These are phyloP conservation scores for Siphlonurus alternatus DNA, from an alignment of 2,888 invertebrate species.

Conservation along the genomic window DNA sequence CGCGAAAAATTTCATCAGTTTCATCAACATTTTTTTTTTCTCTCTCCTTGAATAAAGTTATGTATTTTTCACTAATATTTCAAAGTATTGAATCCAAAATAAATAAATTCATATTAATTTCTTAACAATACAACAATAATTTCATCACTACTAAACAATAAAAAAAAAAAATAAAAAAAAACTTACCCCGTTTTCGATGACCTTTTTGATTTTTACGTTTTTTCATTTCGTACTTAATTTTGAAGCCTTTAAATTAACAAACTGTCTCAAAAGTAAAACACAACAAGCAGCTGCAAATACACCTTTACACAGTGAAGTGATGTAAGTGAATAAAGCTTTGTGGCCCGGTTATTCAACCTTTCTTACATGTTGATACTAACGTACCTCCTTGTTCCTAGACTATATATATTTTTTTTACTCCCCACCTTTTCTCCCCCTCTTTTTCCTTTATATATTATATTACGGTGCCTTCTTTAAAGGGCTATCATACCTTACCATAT, in stretches of 20 bases:
- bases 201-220: conserved; percentile 6
- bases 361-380: background rate
- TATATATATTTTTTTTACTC: background rate
- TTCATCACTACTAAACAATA: too few species aligned
- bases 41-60: too few species aligned
- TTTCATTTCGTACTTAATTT: conserved; percentile 1
- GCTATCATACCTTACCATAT: background rate
- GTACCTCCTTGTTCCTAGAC: background rate
- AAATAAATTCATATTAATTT: too few species aligned
- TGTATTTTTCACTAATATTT: too few species aligned
- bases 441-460: background rate
- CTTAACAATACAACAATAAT: too few species aligned
- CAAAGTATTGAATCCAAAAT: too few species aligned
- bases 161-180: background rate
- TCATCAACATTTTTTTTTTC: too few species aligned
- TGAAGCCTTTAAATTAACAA: background rate
- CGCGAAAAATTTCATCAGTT: too few species aligned
- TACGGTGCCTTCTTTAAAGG: background rate
- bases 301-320: too few species aligned
- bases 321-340: background rate
- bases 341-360: background rate
- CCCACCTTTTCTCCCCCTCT: background rate
- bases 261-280: background rate
- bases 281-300: too few species aligned
- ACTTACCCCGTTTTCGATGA: conserved; percentile 6